These are phyloP conservation scores for Uropsilus gracilis DNA, from an alignment of 2,113 vertebrate genomes.

Conservation along the genomic window DNA sequence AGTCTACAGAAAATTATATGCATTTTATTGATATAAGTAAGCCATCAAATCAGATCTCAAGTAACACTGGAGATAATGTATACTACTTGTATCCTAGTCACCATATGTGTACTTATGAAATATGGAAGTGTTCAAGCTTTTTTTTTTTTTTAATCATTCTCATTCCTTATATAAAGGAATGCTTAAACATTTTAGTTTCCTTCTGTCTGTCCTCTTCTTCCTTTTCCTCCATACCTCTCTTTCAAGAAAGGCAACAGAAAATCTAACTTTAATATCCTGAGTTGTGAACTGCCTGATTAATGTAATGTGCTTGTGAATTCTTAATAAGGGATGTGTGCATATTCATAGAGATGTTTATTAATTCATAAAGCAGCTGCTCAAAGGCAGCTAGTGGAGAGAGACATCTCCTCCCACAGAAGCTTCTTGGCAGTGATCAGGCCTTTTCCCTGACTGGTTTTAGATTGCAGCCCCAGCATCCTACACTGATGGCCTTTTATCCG, in stretches of 20 bases:
- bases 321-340: conserved; percentile 81
- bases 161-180: not conserved
- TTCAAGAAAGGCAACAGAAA: conserved; percentile 60
- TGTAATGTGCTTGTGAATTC: conserved; percentile 79
- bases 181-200: not conserved
- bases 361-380: conserved; percentile 85
- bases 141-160: not conserved
- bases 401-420: conserved; percentile 62
- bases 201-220: not conserved
- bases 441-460: not conserved
- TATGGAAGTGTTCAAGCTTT: not conserved
- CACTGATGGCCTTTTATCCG: not conserved
- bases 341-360: conserved; percentile 85
- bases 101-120: not conserved
- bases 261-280: conserved; percentile 78
- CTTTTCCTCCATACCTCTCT: not conserved
- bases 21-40: conserved; percentile 24
- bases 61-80: not conserved
- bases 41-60: not conserved
- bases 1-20: not conserved
- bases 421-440: conserved; percentile 4
- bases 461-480: not conserved
- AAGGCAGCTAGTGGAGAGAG: conserved; percentile 65
- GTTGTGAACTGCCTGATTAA: conserved; percentile 81
- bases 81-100: not conserved